Percentiles rank a stretch among this genome's conserved stretches.
phyloP scores from a whole-genome alignment of 92 coral and sea anemone species.

The Hydrozoanthus gracilis region DNA sequence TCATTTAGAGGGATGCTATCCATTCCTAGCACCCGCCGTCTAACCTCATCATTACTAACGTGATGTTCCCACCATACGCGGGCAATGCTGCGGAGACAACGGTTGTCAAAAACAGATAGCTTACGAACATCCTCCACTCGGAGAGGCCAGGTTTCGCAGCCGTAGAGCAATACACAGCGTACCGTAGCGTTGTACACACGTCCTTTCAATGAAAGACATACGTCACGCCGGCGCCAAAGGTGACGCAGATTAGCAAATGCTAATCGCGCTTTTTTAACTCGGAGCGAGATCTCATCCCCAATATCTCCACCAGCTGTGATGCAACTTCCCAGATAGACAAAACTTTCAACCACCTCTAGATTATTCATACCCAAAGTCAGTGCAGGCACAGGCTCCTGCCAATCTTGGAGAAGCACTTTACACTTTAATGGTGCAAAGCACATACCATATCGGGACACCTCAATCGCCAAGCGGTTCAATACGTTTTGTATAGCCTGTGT shows the following conservation, averaged over 20 bases:
- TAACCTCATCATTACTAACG: background rate
- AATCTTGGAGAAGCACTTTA: background rate
- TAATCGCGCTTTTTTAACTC: background rate
- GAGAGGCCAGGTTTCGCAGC: constrained; percentile 1
- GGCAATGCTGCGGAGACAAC: background rate
- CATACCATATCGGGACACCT: too few relatives aligned
- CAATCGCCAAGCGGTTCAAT: too few relatives aligned
- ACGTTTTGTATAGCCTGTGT: too few relatives aligned
- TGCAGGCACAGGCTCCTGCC: background rate
- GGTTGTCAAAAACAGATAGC: background rate
- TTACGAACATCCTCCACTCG: background rate
- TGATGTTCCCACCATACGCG: background rate
- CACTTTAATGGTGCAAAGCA: background rate
- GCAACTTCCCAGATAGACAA: background rate
- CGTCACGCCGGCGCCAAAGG: background rate
- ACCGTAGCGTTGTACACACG: background rate
- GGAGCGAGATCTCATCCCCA: background rate
- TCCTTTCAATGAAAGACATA: background rate
- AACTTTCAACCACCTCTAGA: background rate
- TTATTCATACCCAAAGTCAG: background rate
- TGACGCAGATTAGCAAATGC: background rate
- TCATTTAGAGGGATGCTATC: background rate
- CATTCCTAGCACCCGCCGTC: background rate
- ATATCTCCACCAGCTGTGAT: background rate
- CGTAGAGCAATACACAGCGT: background rate